phyloP scores from a whole-genome alignment of 2,797 vertebrate genomes.

The Notolabrus celidotus region DNA sequence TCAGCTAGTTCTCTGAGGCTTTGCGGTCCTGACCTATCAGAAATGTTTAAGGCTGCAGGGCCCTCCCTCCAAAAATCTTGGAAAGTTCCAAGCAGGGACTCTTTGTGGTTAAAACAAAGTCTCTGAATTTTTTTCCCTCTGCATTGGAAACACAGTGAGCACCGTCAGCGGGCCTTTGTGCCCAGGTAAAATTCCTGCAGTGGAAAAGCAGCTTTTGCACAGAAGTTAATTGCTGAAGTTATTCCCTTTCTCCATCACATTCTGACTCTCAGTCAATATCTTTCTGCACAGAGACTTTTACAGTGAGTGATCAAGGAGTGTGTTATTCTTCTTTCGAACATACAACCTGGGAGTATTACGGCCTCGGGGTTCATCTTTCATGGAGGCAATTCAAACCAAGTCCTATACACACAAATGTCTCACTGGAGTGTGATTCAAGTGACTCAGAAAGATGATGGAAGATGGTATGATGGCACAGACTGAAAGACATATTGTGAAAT shows the following conservation, averaged over 20 bases:
- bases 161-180: not conserved
- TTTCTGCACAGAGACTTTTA: constrained; percentile 32
- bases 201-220: constrained; percentile 5
- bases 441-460: not conserved
- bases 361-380: constrained; percentile 18
- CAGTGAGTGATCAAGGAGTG: not conserved
- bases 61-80: too few relatives aligned
- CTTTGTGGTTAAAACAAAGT: too few relatives aligned
- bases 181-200: not conserved
- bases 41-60: too few relatives aligned
- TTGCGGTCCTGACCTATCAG: too few relatives aligned
- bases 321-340: constrained; percentile 2
- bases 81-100: too few relatives aligned
- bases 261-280: constrained; percentile 29
- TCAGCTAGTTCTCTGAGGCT: too few relatives aligned
- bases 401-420: not conserved
- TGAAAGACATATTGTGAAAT: not conserved
- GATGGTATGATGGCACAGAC: not conserved
- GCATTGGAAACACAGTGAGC: not conserved
- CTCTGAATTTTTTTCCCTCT: not conserved
- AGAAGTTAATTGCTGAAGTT: constrained; percentile 12
- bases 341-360: not conserved
- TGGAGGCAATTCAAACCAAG: not conserved
- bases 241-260: constrained; percentile 24
- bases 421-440: not conserved